Evolutionary conservation across 2,888 invertebrate genomes (phyloP), one percentile per base, ranked within the genome.

Genomic region (Orthosia gothica): DNA sequence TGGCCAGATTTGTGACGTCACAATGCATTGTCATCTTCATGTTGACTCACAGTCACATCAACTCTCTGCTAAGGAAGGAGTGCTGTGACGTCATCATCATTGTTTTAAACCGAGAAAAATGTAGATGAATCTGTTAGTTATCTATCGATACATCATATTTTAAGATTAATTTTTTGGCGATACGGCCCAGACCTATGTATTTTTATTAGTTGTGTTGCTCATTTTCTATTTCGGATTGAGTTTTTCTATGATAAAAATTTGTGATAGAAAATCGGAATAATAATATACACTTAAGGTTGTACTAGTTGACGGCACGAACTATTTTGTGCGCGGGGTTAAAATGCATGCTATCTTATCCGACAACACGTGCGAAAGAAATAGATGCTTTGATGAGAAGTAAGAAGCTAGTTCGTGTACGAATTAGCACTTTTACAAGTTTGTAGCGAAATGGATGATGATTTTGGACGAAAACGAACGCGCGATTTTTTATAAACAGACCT

Each of bases 1-100:
- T 61, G 20, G 9, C 12, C 20, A 70, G 57, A 70, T 70, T 54
- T 20, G 26, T 68, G 79, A 73, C 66, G 66, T 83, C 66, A 77
- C 12, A 15, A 23, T 15, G 5, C 15, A 13, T 23, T 20, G 66
- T 70, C 71, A 26, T 40, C 18, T 40, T 45, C 59, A 61, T 23
- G 49, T 58, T 62, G 70, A 79, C 65, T 76, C 57, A 66, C 47
- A n/a, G 15, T 76, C 52, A 66, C 40, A n/a, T 15, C 52, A 32
- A 20, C 45, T 52, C 58, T 58, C n/a, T 13, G 20, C 13, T 5
- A 40, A 58, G 62, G 52, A 23, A 74, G 13, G 45, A 62, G n/a
- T 32, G 13, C 0, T 5, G 50, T 57, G 32, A 76, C 18, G 45
- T 61, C 58, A 66, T 15, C 12, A 7, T n/a, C 26, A 57, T 75